Evolutionary conservation across 2,888 invertebrate genomes (phyloP).

Genomic region (Agrochola lota): DNA sequence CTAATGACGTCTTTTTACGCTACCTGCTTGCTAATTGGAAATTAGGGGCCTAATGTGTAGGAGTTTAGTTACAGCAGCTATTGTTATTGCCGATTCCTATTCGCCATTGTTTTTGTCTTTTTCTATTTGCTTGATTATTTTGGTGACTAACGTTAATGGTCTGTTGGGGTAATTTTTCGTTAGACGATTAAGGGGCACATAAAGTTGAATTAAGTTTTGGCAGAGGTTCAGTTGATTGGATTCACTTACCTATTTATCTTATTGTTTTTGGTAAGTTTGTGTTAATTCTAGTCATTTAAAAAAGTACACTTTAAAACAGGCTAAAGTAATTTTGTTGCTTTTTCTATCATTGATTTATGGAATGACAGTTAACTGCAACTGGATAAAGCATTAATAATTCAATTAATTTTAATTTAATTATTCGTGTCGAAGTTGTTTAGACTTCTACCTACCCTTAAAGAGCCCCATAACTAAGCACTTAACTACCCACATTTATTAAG

Average conservation of each 20-base stretch:
- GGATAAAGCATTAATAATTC: not conserved
- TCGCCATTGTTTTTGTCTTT: conserved; percentile 82
- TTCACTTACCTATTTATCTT: not conserved
- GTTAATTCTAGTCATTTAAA: not conserved
- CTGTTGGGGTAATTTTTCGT: conserved; percentile 34
- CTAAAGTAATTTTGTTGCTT: not conserved
- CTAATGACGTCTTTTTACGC: conserved; percentile 89
- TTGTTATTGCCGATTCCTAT: conserved; percentile 86
- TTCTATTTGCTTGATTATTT: conserved; percentile 76
- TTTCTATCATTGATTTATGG: not conserved
- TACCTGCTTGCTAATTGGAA: conserved; percentile 90
- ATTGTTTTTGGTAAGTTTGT: not conserved
- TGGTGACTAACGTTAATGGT: conserved; percentile 61
- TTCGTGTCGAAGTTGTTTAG: not conserved
- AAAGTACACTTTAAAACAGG: not conserved
- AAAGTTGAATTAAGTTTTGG: conserved; percentile 46
- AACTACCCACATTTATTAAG: conserved; percentile 40
- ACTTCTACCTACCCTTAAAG: not conserved
- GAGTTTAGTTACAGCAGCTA: conserved; percentile 84
- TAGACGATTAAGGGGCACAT: conserved; percentile 37
- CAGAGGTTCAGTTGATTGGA: conserved; percentile 25
- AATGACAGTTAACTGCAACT: not conserved
- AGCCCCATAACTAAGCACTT: conserved; percentile 37
- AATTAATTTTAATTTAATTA: not conserved
- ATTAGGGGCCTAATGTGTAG: conserved; percentile 89